Evolutionary conservation across 2,888 invertebrate genomes (phyloP), one percentile per base, ranked within the genome.

Genomic region (Ichneumon xanthorius): DNA sequence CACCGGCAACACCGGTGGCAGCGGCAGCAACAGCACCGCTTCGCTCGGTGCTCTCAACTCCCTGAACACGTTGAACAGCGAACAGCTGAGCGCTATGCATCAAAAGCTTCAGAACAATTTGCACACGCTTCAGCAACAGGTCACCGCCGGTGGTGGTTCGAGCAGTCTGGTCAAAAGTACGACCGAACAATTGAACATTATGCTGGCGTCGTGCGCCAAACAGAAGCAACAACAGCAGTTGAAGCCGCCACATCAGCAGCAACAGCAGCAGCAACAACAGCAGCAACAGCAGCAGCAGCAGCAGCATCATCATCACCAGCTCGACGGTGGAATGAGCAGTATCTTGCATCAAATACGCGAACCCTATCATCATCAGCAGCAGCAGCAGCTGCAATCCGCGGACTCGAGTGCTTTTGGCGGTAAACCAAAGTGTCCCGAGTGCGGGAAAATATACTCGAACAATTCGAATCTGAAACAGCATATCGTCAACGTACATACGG

Each of bases 391-490:
- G 3, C 45, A 48, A 48, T 67, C 84, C 76, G 67, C 65, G 30
- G 88, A 86, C 40, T 50, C 71, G 11, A 73, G 70, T 22, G 76
- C 80, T 63, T 55, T 89, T 33, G 85, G 90, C 37, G 92, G 92
- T 92, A 95, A 95, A 94, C 96, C 96, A 90, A 95, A 96, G 93
- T 96, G 96, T 93, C 96, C 96, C 89, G 95, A 95, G 94, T 96
- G 96, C 94, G 96, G 96, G 92, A 96, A 96, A 94, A 95, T 95
- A 89, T 96, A 96, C 94, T 96, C 96, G 94, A 96, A 96, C 95
- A 96, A 95, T 93, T 96, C 96, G 93, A 96, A 96, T 94, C 95
- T 96, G 89, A 96, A 96, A 94, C 96, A 96, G 93, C 96, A 96
- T 94, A 95, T 96, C 91, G 95, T 95, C 90, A 96, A 96, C 94